Evolutionary conservation across 2,797 vertebrate genomes (phyloP).

Genomic region (Pterois miles): DNA sequence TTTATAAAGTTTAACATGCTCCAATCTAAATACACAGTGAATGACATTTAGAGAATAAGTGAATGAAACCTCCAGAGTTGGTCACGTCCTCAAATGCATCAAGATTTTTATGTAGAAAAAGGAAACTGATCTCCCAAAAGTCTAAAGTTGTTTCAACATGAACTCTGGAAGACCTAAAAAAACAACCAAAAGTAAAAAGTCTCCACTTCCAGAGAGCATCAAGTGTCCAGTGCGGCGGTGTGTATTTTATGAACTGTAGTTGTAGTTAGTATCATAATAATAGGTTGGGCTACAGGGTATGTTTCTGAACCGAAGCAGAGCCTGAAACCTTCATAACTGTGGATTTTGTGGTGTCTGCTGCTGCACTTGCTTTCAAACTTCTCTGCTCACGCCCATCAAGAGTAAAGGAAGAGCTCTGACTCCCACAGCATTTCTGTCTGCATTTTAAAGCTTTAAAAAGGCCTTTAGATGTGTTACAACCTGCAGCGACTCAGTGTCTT

Average conservation of each 20-base stretch:
- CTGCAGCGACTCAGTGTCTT: background rate
- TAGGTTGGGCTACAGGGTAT: conserved; percentile 16
- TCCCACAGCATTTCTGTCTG: conserved; percentile 15
- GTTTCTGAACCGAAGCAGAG: conserved; percentile 33
- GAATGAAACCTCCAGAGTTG: background rate
- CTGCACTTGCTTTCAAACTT: conserved; percentile 52
- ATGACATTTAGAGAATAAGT: conserved; percentile 1
- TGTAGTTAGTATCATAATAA: conserved; percentile 45
- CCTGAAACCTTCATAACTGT: conserved; percentile 36
- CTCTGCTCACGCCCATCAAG: background rate
- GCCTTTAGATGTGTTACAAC: background rate
- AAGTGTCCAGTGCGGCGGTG: background rate
- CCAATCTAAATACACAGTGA: conserved; percentile 33
- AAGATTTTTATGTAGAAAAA: background rate
- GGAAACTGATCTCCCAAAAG: background rate
- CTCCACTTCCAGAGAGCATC: background rate
- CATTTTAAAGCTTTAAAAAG: background rate
- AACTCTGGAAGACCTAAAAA: conserved; percentile 36
- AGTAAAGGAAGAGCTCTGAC: background rate
- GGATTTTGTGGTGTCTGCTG: conserved; percentile 49
- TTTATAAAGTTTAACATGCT: conserved; percentile 18
- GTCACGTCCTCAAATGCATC: background rate
- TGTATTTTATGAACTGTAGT: conserved; percentile 35
- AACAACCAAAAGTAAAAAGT: background rate
- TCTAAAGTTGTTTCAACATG: conserved; percentile 4